Evolutionary conservation across 1,140 invertebrate genomes (phyloP), one percentile per base, ranked within the genome.

Genomic region (Aphidius gifuensis): DNA sequence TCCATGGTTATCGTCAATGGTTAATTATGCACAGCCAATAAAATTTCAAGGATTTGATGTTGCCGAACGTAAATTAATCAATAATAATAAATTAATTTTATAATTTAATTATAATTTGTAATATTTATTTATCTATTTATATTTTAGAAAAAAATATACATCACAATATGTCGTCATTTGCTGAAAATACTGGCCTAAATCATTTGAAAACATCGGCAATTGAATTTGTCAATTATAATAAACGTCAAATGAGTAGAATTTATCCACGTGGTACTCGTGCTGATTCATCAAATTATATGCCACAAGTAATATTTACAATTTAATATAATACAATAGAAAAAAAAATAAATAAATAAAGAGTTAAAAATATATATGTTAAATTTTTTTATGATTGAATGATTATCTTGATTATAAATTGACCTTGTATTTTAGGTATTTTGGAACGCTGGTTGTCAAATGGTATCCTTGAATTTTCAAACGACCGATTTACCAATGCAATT

Each of bases 221-320:
- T 57, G 96, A 99, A 77, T 98, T 99, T 83, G 96, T 99, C 65
- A 98, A 99, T 87, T 99, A 99, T 79, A 99, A 99, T 83, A 99
- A 99, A 83, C 85, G 96, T 8, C 98, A 99, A 84, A 96, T 97
- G 89, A 97, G 94, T 68, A 85, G 98, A 53, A 99, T 99, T 73
- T 99, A 99, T 83, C 98, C 98, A 1, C 97, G 96, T 80, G 97
- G 98, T 62, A 98, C 97, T 0, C 81, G 98, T 46, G 97, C 97
- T 57, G 98, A 99, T 83, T 99, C 97, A 54, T 98, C 95, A 42
- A 99, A 99, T 80, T 99, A 98, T 78, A 96, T 99, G 92, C 98
- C 98, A 66, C 97, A 99, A 86, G 94, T 95, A 78, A 77, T 9
- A 5, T 4, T 51, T 3, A 46, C 47, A 6, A 1, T 16, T 9